A percentile compares a stretch with the other conserved stretches of the same genome.
phyloP scores from a whole-genome alignment of 2,113 vertebrate genomes.

The Euleptes europaea region DNA sequence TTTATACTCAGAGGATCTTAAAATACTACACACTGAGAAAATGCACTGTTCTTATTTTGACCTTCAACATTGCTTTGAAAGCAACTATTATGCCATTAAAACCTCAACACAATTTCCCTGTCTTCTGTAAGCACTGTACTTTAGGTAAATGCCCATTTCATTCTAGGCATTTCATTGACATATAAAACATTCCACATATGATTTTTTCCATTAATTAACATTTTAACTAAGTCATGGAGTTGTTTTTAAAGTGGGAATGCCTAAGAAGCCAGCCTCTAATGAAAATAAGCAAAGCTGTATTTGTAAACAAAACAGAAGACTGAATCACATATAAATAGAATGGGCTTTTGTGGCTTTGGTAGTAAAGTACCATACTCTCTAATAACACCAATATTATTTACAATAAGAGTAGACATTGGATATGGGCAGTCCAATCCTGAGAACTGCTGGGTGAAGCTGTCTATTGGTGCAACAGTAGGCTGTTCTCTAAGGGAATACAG shows the following conservation, averaged over 20 bases:
- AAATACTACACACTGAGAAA: not conserved
- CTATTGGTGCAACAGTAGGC: too few relatives aligned
- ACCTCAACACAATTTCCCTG: constrained; percentile 36
- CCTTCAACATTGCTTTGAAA: constrained; percentile 34
- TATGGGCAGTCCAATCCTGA: too few relatives aligned
- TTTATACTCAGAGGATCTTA: not conserved
- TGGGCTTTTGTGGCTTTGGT: not conserved
- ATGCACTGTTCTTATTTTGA: not conserved
- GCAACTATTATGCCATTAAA: constrained; percentile 24
- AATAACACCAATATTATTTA: not conserved
- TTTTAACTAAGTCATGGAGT: constrained; percentile 37
- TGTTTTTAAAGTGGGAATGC: constrained; percentile 6
- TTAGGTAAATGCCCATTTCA: constrained; percentile 26
- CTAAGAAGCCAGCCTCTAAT: not conserved
- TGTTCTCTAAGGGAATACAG: too few relatives aligned
- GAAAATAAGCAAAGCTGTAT: not conserved
- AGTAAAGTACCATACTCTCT: not conserved
- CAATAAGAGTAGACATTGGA: not conserved
- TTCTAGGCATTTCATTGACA: constrained; percentile 31
- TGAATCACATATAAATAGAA: not conserved
- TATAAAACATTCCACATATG: constrained; percentile 25
- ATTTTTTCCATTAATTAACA: constrained; percentile 21
- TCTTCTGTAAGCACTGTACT: constrained; percentile 43
- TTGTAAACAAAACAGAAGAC: not conserved
- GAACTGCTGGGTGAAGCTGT: too few relatives aligned